Conservation (phyloP, 2,797 vertebrate species). For the Bovichtus variegatus region DNA sequence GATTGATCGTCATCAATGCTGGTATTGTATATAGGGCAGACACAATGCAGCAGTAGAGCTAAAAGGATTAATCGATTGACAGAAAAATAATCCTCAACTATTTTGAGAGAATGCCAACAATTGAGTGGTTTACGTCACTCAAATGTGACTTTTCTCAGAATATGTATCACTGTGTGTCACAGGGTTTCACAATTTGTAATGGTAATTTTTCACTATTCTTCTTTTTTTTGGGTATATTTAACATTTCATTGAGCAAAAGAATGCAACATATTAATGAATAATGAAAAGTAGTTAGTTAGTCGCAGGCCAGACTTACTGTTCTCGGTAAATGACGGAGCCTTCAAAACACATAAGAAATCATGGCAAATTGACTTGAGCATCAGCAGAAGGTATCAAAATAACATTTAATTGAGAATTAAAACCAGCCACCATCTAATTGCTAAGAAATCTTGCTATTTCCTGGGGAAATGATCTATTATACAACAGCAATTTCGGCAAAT, state of each 20-base stretch:
- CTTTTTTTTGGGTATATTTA: not conserved
- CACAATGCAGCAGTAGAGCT: not conserved
- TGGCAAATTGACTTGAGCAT: not conserved
- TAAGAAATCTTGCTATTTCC: not conserved
- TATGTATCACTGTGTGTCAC: not conserved
- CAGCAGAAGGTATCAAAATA: too few relatives aligned
- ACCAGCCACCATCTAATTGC: too few relatives aligned
- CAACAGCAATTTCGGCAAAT: not conserved
- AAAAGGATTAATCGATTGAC: not conserved
- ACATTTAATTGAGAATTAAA: too few relatives aligned
- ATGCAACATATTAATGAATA: not conserved
- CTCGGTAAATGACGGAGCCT: not conserved
- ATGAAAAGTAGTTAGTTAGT: not conserved
- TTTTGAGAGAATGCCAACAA: not conserved
- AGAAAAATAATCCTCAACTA: not conserved
- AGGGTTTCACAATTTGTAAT: not conserved
- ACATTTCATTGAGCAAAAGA: not conserved
- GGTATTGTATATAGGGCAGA: not conserved
- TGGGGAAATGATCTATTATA: not conserved
- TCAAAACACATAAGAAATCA: not conserved
- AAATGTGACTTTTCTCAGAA: not conserved
- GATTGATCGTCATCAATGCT: not conserved
- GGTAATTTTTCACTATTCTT: not conserved
- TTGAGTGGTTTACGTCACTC: not conserved
- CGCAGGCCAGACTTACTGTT: not conserved